Evolutionary conservation across 1,140 invertebrate genomes (phyloP).

Genomic region (Saccostrea echinata): DNA sequence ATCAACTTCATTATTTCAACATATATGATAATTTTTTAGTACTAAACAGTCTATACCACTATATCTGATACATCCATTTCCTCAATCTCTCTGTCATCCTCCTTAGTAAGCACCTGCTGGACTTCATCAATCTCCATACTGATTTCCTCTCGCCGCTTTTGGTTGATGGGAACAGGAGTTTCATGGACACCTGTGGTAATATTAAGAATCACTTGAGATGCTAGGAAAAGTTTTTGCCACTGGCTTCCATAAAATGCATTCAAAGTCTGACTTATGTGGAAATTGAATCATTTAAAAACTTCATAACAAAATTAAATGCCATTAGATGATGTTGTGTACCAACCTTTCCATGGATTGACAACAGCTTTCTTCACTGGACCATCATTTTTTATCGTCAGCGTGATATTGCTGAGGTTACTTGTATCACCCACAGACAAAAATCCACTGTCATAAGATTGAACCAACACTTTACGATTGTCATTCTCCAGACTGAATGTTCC

Average conservation of each 20-base stretch:
- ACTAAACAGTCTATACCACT: conserved; percentile 28
- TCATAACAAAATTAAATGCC: neutral
- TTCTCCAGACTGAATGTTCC: conserved; percentile 27
- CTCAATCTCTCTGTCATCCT: conserved; percentile 49
- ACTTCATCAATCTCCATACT: conserved; percentile 57
- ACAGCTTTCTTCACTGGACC: neutral
- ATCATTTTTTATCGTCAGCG: conserved; percentile 21
- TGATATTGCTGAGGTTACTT: conserved; percentile 31
- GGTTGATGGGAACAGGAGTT: conserved; percentile 22
- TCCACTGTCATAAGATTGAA: neutral
- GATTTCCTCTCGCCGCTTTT: conserved; percentile 41
- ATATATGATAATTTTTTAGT: neutral
- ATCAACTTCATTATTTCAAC: neutral
- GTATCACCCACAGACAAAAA: neutral
- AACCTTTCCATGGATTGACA: conserved; percentile 57
- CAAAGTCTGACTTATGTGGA: neutral
- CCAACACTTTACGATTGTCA: conserved; percentile 44
- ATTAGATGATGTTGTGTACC: neutral
- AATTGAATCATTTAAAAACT: neutral
- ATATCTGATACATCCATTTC: conserved; percentile 53
- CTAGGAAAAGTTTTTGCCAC: neutral
- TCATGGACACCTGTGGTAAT: conserved; percentile 52
- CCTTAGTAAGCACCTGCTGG: conserved; percentile 45
- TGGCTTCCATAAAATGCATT: neutral
- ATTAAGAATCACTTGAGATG: neutral